These are phyloP conservation scores for Tetrax tetrax DNA, from an alignment of 2,113 vertebrate species.

Conservation along the genomic window DNA sequence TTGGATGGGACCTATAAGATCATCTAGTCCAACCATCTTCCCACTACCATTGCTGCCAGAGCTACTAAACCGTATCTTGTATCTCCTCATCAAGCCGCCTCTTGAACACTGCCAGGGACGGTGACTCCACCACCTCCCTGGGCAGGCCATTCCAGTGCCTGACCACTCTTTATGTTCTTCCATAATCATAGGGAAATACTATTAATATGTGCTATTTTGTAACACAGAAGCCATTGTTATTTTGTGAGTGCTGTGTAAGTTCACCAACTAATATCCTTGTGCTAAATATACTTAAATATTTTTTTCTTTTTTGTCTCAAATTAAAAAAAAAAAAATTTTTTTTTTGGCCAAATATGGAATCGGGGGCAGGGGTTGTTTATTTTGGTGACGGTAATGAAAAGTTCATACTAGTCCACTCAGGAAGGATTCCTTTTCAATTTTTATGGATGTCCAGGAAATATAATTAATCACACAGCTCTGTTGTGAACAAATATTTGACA, in stretches of 20 bases:
- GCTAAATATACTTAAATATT: not conserved
- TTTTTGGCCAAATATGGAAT: no score
- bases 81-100: no score
- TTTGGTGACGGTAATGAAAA: no score
- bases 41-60: no score
- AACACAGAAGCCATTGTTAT: not conserved
- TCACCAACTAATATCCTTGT: not conserved
- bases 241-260: not conserved
- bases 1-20: no score
- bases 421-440: not conserved
- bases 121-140: no score
- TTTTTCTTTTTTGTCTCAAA: not conserved
- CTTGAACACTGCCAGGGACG: no score
- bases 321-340: not conserved
- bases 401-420: not conserved
- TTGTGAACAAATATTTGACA: slow-evolving; percentile 32
- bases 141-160: no score
- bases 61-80: no score
- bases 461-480: slow-evolving; percentile 15
- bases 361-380: no score
- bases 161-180: no score
- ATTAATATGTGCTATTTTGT: not conserved
- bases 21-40: no score
- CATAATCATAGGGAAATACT: not conserved
- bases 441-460: slow-evolving; percentile 26